Conservation (phyloP, 2,113 vertebrate species). For the Accipiter cooperii region DNA sequence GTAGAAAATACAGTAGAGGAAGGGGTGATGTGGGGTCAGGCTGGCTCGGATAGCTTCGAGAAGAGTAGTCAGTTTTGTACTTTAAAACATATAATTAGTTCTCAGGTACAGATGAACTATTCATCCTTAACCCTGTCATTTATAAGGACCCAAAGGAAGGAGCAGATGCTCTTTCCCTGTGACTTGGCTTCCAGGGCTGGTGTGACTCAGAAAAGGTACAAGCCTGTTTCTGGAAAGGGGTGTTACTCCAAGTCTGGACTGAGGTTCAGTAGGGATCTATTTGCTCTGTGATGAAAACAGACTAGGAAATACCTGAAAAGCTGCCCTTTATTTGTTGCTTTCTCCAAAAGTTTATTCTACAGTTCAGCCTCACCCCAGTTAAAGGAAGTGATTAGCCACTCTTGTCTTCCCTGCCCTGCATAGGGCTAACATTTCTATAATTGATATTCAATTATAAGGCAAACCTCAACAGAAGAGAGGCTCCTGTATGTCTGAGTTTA, state of each 20-base stretch:
- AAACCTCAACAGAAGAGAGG: not conserved
- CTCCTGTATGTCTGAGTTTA: not conserved
- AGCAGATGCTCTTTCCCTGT: not conserved
- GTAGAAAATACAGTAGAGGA: not conserved
- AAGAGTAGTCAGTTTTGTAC: not conserved
- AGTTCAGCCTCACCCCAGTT: not conserved
- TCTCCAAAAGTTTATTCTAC: not conserved
- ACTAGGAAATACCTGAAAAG: not conserved
- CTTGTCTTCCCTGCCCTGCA: not conserved
- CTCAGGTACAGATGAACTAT: not conserved
- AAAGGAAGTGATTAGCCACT: not conserved
- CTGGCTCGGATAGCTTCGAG: not conserved
- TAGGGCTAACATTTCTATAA: not conserved
- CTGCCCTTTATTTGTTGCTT: not conserved
- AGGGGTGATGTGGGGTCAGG: not conserved
- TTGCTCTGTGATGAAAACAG: not conserved
- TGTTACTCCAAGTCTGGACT: too few relatives aligned
- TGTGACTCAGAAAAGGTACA: not conserved
- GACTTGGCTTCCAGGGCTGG: not conserved
- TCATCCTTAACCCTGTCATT: not conserved
- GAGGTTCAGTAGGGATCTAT: not conserved
- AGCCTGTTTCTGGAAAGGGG: not conserved
- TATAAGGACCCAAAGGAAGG: not conserved
- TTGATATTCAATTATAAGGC: not conserved
- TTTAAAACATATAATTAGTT: not conserved